These are phyloP conservation scores for Heteromyza rotundicornis DNA, from an alignment of 2,888 invertebrate genomes.

Conservation along the genomic window DNA sequence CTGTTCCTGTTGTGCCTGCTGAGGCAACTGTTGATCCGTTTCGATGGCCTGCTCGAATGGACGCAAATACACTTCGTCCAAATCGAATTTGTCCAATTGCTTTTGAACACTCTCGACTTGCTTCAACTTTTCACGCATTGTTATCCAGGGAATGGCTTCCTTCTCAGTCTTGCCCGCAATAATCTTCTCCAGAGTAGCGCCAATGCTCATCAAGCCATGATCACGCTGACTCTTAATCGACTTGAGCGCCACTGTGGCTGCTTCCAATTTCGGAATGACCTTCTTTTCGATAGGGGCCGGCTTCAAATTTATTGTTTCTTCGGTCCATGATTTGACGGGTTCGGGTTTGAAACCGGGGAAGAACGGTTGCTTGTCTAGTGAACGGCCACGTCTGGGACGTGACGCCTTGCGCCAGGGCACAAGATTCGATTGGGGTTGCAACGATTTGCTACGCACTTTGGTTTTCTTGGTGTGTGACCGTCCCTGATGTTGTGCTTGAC, in stretches of 20 bases:
- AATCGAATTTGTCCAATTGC: conserved; percentile 57
- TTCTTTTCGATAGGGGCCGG: conserved; percentile 66
- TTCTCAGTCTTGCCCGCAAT: conserved; percentile 58
- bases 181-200: conserved; percentile 58
- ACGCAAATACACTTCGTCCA: conserved; percentile 63
- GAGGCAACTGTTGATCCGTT: conserved; percentile 41
- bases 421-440: conserved; percentile 57
- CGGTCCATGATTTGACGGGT: conserved; percentile 68
- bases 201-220: conserved; percentile 58
- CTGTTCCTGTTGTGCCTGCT: conserved; percentile 44
- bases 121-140: conserved; percentile 59
- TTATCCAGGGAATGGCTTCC: conserved; percentile 60
- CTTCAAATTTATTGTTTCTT: conserved; percentile 69
- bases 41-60: conserved; percentile 46
- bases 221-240: conserved; percentile 65
- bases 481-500: conserved; percentile 51
- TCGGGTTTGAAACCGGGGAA: conserved; percentile 59
- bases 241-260: conserved; percentile 63
- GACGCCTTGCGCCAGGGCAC: conserved; percentile 61
- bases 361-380: conserved; percentile 63
- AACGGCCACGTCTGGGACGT: conserved; percentile 59
- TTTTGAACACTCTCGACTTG: conserved; percentile 61
- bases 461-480: conserved; percentile 55
- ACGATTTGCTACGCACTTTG: conserved; percentile 59
- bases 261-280: conserved; percentile 65